These are phyloP conservation scores for Diadema setosum DNA, from an alignment of 35 echinoderm and acorn worm genomes.

Conservation along the genomic window DNA sequence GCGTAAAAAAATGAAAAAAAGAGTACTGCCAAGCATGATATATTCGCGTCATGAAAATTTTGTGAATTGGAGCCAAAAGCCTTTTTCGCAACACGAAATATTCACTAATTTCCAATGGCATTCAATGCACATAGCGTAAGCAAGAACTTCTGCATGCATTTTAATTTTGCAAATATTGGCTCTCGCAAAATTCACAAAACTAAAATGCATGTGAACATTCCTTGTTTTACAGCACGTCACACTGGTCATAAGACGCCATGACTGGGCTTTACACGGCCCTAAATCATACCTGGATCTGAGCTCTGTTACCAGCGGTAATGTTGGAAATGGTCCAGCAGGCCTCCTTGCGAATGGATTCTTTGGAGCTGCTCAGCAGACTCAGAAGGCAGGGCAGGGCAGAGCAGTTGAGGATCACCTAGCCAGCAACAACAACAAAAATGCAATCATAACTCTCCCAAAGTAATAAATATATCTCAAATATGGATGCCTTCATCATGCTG, in stretches of 20 bases:
- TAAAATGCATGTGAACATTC: no score
- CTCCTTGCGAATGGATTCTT: conserved; percentile 90
- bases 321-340: conserved; percentile 90
- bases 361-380: conserved; percentile 71
- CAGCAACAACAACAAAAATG: not conserved
- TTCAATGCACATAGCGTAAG: no score
- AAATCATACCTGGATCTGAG: conserved; percentile 93
- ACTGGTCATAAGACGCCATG: not conserved
- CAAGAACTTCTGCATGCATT: no score
- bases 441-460: no score
- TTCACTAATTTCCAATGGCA: no score
- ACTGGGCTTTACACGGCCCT: not conserved
- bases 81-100: no score
- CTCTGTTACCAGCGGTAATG: conserved; percentile 87
- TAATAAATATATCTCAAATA: no score
- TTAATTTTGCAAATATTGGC: no score
- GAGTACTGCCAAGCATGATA: not conserved
- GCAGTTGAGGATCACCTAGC: conserved; percentile 87
- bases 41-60: no score
- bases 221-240: not conserved
- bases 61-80: no score
- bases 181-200: no score
- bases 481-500: no score
- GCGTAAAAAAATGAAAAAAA: not conserved
- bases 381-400: conserved; percentile 89